phyloP scores from a whole-genome alignment of 2,888 invertebrate species.

The Hemaris fuciformis region DNA sequence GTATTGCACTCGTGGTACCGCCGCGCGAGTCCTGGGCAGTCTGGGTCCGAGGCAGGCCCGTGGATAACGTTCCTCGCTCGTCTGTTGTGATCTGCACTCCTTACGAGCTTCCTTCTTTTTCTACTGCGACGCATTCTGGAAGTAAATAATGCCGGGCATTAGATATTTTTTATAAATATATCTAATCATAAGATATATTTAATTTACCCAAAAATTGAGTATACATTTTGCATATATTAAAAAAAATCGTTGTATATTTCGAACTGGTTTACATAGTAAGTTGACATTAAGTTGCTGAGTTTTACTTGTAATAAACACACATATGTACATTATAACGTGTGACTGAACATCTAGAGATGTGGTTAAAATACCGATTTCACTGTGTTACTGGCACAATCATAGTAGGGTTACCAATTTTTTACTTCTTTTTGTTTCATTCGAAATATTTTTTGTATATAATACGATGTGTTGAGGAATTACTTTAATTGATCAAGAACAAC shows the following conservation, averaged over 20 bases:
- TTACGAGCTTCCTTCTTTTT: slow-evolving; percentile 70
- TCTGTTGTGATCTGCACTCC: slow-evolving; percentile 46
- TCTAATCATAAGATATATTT: too few relatives aligned
- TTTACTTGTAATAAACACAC: slow-evolving; percentile 18
- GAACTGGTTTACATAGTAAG: slow-evolving; percentile 4
- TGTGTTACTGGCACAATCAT: slow-evolving; percentile 25
- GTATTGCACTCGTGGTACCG: slow-evolving; percentile 91
- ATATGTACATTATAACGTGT: slow-evolving; percentile 23
- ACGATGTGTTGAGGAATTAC: too few relatives aligned
- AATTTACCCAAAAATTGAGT: background rate
- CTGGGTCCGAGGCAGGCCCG: slow-evolving; percentile 43
- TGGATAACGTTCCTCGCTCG: slow-evolving; percentile 42
- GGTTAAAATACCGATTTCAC: slow-evolving; percentile 27
- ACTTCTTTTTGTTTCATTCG: too few relatives aligned
- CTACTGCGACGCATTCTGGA: slow-evolving; percentile 73
- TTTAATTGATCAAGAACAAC: too few relatives aligned
- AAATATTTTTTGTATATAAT: too few relatives aligned
- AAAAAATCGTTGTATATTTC: too few relatives aligned
- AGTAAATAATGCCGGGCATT: slow-evolving; percentile 21
- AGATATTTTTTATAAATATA: too few relatives aligned
- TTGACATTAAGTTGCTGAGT: background rate
- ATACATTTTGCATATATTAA: too few relatives aligned
- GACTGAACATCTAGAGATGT: slow-evolving; percentile 31
- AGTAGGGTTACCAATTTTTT: slow-evolving; percentile 1
- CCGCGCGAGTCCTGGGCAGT: slow-evolving; percentile 88